Evolutionary conservation across 2,113 vertebrate genomes (phyloP).

Genomic region (Cacatua alba): DNA sequence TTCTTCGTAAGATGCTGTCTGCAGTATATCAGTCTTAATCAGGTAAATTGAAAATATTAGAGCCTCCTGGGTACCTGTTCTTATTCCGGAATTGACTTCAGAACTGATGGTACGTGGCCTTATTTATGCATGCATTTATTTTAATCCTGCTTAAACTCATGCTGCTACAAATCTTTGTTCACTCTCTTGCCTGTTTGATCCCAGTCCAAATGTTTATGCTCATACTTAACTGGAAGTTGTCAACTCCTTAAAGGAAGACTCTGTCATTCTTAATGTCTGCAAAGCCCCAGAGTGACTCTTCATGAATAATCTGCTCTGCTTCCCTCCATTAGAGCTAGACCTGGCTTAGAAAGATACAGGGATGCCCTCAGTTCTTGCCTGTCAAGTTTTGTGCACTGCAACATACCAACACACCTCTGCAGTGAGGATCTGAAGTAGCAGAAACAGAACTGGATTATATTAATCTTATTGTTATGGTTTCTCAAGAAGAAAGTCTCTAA

Average conservation of each 20-base stretch:
- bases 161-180: constrained; percentile 14
- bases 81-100: neutral
- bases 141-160: constrained; percentile 52
- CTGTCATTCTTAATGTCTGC: neutral
- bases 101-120: neutral
- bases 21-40: neutral
- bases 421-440: neutral
- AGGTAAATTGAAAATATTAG: neutral
- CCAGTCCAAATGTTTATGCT: constrained; percentile 33
- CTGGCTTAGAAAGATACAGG: neutral
- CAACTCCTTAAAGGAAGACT: constrained; percentile 14
- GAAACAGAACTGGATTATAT: neutral
- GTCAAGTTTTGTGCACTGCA: neutral
- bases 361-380: neutral
- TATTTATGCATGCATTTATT: constrained; percentile 51
- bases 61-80: neutral
- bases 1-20: neutral
- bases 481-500: neutral
- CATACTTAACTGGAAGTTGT: neutral
- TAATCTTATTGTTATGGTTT: constrained; percentile 8
- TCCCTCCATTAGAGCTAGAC: neutral
- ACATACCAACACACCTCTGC: neutral
- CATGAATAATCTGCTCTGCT: neutral
- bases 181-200: constrained; percentile 29
- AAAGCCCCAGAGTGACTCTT: neutral